phyloP scores from a whole-genome alignment of 2,797 vertebrate genomes.

The Sebastes aleutianus region DNA sequence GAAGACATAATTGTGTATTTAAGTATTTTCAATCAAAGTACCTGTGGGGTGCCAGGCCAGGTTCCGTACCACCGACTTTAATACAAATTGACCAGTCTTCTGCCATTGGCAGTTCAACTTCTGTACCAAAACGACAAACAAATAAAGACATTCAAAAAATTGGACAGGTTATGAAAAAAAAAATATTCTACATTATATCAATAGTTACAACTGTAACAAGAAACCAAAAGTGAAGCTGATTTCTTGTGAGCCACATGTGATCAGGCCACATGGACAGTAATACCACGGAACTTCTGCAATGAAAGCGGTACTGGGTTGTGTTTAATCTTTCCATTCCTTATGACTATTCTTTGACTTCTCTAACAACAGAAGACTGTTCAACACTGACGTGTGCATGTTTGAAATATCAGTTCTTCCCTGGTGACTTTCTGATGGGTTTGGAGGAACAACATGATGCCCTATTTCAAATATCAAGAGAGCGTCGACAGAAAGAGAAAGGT shows the following conservation, averaged over 20 bases:
- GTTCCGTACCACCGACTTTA: slow-evolving; percentile 89
- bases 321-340: slow-evolving; percentile 3
- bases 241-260: slow-evolving; percentile 46
- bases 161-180: neutral
- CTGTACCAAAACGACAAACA: slow-evolving; percentile 69
- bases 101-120: slow-evolving; percentile 92
- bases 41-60: slow-evolving; percentile 96
- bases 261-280: slow-evolving; percentile 8
- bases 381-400: neutral
- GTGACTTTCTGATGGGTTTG: neutral
- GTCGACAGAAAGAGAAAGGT: neutral
- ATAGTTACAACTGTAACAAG: slow-evolving; percentile 2
- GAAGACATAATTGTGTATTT: neutral
- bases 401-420: neutral
- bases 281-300: slow-evolving; percentile 6
- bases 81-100: slow-evolving; percentile 91
- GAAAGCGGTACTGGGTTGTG: neutral
- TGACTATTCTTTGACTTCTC: slow-evolving; percentile 15
- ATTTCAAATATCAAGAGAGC: slow-evolving; percentile 1
- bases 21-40: slow-evolving; percentile 51
- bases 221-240: slow-evolving; percentile 3
- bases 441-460: slow-evolving; percentile 10
- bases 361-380: neutral
- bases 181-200: neutral
- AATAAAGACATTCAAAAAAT: neutral